These are phyloP conservation scores for Gallinago undulata DNA, from an alignment of 2,113 vertebrate genomes.

Conservation along the genomic window DNA sequence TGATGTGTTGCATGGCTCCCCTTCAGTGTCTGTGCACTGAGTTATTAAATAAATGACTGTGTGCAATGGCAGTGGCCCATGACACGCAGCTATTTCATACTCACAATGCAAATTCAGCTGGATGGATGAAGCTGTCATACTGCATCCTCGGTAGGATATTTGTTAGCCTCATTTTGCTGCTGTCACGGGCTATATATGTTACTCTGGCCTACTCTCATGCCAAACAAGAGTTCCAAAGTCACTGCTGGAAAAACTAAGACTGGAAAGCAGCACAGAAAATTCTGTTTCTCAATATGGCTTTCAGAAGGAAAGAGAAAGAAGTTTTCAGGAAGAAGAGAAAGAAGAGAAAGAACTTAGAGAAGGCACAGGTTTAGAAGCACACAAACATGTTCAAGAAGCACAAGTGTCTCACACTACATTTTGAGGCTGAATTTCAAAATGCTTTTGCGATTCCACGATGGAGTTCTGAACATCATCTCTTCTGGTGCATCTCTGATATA, in stretches of 20 bases:
- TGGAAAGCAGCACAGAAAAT: not conserved
- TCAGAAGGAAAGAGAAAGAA: not conserved
- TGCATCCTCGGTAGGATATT: conserved; percentile 72
- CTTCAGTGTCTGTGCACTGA: conserved; percentile 23
- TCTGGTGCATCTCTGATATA: not conserved
- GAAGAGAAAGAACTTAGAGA: not conserved
- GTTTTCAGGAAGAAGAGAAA: not conserved
- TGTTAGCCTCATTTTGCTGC: conserved; percentile 82
- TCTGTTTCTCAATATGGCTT: not conserved
- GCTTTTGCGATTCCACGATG: rapidly evolving
- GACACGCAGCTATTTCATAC: conserved; percentile 45
- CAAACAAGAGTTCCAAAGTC: not conserved
- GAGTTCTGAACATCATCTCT: not conserved
- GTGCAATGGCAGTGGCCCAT: conserved; percentile 61
- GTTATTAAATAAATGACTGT: conserved; percentile 76
- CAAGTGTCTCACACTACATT: not conserved
- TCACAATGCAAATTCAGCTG: conserved; percentile 64
- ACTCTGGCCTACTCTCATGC: conserved; percentile 34
- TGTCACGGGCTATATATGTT: conserved; percentile 78
- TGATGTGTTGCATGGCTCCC: conserved; percentile 10
- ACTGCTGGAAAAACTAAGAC: not conserved
- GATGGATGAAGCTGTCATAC: conserved; percentile 69
- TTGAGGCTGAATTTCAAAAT: not conserved
- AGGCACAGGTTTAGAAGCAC: not conserved
- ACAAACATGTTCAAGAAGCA: not conserved